These are phyloP conservation scores for Laspeyria flexula DNA, from an alignment of 2,888 invertebrate species.

Conservation along the genomic window DNA sequence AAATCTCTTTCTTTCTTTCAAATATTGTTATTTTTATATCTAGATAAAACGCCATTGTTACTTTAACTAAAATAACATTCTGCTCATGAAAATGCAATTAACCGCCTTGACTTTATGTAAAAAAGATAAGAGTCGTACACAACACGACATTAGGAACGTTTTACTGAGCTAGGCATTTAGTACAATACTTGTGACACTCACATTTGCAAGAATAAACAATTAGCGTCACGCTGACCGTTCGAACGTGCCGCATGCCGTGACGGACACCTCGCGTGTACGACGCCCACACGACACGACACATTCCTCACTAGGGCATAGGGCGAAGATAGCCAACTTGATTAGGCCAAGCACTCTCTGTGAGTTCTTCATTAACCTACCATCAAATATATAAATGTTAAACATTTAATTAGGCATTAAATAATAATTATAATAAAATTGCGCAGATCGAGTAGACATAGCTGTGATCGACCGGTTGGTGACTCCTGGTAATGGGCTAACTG, in stretches of 20 bases:
- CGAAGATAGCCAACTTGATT: too few species aligned
- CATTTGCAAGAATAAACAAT: constrained; percentile 38
- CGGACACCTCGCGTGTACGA: neutral
- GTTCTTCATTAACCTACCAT: too few species aligned
- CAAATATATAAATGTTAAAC: too few species aligned
- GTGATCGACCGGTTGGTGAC: too few species aligned
- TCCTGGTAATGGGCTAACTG: too few species aligned
- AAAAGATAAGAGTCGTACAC: neutral
- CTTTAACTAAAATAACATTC: neutral
- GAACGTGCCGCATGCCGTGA: neutral
- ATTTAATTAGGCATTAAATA: too few species aligned
- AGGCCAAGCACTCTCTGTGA: too few species aligned
- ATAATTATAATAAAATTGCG: too few species aligned
- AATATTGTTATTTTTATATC: neutral
- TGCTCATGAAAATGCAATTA: neutral
- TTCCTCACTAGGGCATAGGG: too few species aligned
- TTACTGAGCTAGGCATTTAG: neutral
- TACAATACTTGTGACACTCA: constrained; percentile 2
- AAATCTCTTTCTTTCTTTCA: neutral
- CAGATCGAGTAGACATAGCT: too few species aligned
- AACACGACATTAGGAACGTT: neutral
- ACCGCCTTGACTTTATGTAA: neutral
- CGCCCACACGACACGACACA: neutral
- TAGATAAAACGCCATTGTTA: neutral
- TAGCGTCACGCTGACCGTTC: constrained; percentile 18